Evolutionary conservation across 2,888 invertebrate genomes (phyloP).

Genomic region (Dryadula phaetusa): DNA sequence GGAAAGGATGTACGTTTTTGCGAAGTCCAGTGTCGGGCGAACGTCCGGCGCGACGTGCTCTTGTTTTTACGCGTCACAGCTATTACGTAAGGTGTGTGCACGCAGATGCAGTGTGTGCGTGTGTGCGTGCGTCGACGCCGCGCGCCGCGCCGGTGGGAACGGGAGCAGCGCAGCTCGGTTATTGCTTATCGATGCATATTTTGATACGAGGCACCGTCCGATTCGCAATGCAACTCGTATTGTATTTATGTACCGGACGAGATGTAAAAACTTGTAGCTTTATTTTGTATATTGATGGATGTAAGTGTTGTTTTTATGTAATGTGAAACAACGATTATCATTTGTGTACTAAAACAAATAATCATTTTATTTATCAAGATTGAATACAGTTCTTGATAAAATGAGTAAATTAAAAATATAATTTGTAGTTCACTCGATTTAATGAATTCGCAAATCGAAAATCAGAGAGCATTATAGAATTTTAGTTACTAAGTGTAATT

Average conservation of each 20-base stretch:
- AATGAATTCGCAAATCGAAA: constrained; percentile 3
- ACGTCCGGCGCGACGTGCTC: constrained; percentile 34
- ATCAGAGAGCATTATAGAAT: background rate
- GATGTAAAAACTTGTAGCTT: constrained; percentile 26
- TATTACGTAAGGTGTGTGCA: constrained; percentile 30
- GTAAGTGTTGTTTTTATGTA: too few species aligned
- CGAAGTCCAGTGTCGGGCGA: constrained; percentile 42
- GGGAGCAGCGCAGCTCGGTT: constrained; percentile 29
- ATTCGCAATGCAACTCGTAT: constrained; percentile 20
- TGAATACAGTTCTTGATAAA: too few species aligned
- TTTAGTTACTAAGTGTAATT: constrained; percentile 4
- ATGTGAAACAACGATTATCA: too few species aligned
- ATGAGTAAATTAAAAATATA: too few species aligned
- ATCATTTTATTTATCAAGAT: too few species aligned
- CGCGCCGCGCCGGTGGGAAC: constrained; percentile 36
- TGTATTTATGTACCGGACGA: constrained; percentile 21
- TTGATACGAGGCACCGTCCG: constrained; percentile 15
- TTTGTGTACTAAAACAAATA: too few species aligned
- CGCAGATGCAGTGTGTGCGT: background rate
- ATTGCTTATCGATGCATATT: constrained; percentile 37
- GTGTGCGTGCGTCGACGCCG: background rate
- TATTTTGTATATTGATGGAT: too few species aligned
- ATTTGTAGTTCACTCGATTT: background rate
- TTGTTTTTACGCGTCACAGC: constrained; percentile 36
- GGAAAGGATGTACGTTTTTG: constrained; percentile 52